Base-by-base conservation (phyloP, 2,888 invertebrate species). In the Cephus pygmeus region DNA sequence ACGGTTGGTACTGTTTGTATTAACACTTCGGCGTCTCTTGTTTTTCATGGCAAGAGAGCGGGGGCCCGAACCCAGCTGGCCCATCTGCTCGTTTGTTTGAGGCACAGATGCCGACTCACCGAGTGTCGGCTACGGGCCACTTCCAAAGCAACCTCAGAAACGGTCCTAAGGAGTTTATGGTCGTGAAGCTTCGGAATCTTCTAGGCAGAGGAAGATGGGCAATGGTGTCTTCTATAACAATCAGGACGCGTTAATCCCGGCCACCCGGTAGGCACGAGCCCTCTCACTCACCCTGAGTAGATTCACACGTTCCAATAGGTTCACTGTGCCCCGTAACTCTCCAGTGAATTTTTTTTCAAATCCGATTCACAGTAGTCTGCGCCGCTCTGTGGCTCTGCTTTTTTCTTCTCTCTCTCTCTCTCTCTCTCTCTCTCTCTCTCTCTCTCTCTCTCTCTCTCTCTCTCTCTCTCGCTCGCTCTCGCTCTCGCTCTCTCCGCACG, bases 321-420 rank as follows among this genome's bases (percentile, higher is more conserved):
- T 40, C 75, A 71, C 75, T n/a, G 77, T 76, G 79, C 79, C 78
- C 79, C 74, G 75, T 83, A 77, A 83, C 80, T 85, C 85, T 83
- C 85, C 80, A 81, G 85, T 79, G 86, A 85, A 87, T 86, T 87
- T 87, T 87, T 87, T 86, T 84, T 76, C 1, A 77, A 87, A 87
- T 87, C 86, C 86, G 85, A 82, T 87, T 87, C 84, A 82, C 83
- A 80, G 79, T 79, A 76, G 81, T 79, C 79, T 80, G 79, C 83
- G 83, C 83, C 68, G 35, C 74, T 68, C 73, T 35, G 78, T 69
- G 77, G 73, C 73, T 34, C 69, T 69, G 34, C 12, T 33, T 11
- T 69, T 73, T 69, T 76, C 1, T 34, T 4, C 3, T 75, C 69
- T 73, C 74, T 79, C 75, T 75, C 75, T 71, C 35, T 74, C 68